Base-by-base conservation (phyloP, 2,797 vertebrate genomes). In the Sparus aurata region DNA sequence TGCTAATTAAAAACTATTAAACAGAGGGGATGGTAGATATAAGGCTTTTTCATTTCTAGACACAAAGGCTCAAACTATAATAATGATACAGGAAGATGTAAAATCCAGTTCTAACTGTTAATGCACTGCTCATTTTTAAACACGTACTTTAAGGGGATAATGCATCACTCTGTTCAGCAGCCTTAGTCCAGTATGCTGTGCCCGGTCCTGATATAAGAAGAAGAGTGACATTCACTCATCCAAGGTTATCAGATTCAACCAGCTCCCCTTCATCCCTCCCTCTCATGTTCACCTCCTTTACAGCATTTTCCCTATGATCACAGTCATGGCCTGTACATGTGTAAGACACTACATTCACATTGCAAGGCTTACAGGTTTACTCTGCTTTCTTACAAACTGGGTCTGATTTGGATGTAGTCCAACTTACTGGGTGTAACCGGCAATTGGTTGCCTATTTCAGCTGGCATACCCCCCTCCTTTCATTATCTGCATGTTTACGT, bases 341-440 rank as follows among this genome's bases (percentile, higher is more conserved):
- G 47, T 22, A 58, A 57, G 20, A 54, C 78, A 59, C 74, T 72
- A 12, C 62, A 17, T 84, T 84, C 75, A 73, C 74, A 75, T 4
- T 65, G 72, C 22, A 55, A 71, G 38, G 7, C 47, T 54, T 12
- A 17, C 13, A 38, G 34, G 45, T 55, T 22, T 13, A 16, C 18
- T 46, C 12, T 59, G 30, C 58, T 41, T n/a, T 38, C 2, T 47
- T 20, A 47, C 12, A 50, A 16, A 43, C n/a, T 54, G 2, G 15
- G 43, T 43, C 41, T 45, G 16, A 13, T 65, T 63, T 57, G 2
- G 25, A 67, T 43, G 7, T n/a, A 46, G 38, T 38, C 38, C 10
- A 11, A 38, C 34, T 38, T 5, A 38, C 34, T 38, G 34, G 34
- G 2, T 38, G 34, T 38, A 38, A 1, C 34, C 10, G 11, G 9